Evolutionary conservation across 2,888 invertebrate genomes (phyloP).

Genomic region (Pristionchus exspectatus): DNA sequence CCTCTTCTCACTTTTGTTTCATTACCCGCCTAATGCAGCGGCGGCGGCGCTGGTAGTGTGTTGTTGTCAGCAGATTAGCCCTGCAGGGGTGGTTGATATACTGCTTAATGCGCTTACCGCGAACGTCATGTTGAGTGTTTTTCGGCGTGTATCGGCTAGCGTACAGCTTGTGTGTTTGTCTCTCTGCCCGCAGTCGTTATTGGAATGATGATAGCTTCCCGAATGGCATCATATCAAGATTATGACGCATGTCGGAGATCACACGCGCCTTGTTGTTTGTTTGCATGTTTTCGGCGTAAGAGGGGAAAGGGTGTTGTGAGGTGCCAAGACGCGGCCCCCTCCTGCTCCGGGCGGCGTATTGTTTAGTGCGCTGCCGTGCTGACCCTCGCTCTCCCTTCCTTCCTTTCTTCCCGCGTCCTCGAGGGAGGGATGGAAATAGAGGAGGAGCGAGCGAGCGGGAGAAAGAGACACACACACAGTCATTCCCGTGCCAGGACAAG

Average conservation of each 20-base stretch:
- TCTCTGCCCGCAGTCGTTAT: no score
- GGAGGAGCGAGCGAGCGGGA: neutral
- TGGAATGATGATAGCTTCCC: no score
- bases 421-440: conserved; percentile 10
- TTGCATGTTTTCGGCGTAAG: neutral
- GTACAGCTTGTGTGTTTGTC: no score
- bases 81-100: neutral
- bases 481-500: conserved; percentile 40
- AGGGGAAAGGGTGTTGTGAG: neutral
- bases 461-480: neutral
- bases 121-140: neutral
- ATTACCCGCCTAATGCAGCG: neutral
- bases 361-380: conserved; percentile 17
- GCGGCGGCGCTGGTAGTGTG: neutral
- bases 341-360: neutral
- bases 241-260: neutral
- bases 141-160: neutral
- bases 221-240: no score
- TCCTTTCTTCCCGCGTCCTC: neutral
- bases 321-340: neutral
- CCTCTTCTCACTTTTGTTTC: conserved; percentile 48
- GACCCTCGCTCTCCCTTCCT: neutral
- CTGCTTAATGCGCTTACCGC: neutral
- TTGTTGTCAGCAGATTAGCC: conserved; percentile 20
- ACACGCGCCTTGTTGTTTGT: neutral